A percentile compares a stretch with the other conserved stretches of the same genome.
Evolutionary conservation across 1,140 invertebrate genomes (phyloP).

Genomic region (Rhopalosiphum maidis): DNA sequence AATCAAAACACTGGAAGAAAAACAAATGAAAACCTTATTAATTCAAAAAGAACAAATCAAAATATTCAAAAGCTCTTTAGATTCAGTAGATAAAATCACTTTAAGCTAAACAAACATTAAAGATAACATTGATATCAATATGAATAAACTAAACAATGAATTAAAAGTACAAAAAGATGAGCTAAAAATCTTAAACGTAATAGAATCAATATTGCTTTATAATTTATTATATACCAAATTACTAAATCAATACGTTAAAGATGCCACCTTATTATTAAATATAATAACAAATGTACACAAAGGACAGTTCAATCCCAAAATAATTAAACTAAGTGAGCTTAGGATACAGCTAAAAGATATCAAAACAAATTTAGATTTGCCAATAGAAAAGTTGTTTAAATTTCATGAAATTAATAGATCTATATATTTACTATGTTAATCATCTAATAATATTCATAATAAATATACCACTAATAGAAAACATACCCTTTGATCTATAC

Average conservation of each 20-base stretch:
- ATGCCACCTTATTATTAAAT: background rate
- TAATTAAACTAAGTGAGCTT: background rate
- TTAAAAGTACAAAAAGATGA: background rate
- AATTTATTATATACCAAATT: background rate
- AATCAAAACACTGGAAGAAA: background rate
- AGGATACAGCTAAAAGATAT: background rate
- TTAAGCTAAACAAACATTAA: background rate
- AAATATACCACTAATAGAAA: too few relatives aligned
- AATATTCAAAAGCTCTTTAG: background rate
- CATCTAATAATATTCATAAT: too few relatives aligned
- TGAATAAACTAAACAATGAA: background rate
- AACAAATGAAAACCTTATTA: background rate
- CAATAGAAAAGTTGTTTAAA: background rate
- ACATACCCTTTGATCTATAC: too few relatives aligned
- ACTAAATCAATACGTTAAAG: background rate
- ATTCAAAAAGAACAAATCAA: background rate
- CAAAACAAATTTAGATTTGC: background rate
- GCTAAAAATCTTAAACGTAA: background rate
- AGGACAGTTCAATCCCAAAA: background rate
- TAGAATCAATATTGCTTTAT: background rate
- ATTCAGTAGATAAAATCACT: background rate
- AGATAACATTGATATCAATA: too few relatives aligned
- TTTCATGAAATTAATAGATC: too few relatives aligned
- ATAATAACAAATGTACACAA: background rate
- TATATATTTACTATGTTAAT: too few relatives aligned